Base-by-base conservation (phyloP, 2,888 invertebrate genomes). In the Charanyca ferruginea region DNA sequence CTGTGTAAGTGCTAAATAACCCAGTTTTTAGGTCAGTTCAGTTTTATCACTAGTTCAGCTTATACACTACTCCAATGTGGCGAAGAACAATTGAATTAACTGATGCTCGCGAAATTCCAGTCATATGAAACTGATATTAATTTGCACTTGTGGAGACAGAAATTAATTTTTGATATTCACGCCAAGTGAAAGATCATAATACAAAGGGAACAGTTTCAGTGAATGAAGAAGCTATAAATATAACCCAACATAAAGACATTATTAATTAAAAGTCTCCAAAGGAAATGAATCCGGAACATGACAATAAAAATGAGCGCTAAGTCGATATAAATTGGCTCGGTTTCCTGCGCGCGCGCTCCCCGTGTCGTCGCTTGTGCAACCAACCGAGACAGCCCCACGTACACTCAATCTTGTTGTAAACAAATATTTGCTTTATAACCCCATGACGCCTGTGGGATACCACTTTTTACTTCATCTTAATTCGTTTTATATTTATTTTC, bases 361-460 rank as follows among this genome's bases (percentile, higher is more conserved):
- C 68, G 86, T 74, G 72, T 87, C 73, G 52, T 48, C 44, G 22
- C 25, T 64, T 69, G 87, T 69, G 72, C 88, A 83, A 72, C 84
- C 83, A 77, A 68, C 85, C 91, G 87, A 63, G 83, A 86, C 90
- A 80, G 80, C 73, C 68, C 77, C 90, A 88, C 89, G 89, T 89
- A 84, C 79, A 84, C 81, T 87, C 86, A 79, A 88, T 90, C 91
- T 91, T 74, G 88, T 90, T 89, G 89, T 85, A 83, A 88, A 88
- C 89, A 87, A 93, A 93, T 91, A 90, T 93, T 92, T 87, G 89
- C 86, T 87, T 83, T 86, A 84, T 80, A 83, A 79, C 71, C 79
- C 83, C 80, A 73, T 72, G 80, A 78, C 76, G 75, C 68, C 66
- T 74, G 77, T 77, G 80, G 81, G 83, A 81, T 79, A 81, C 74